Evolutionary conservation across 2,113 vertebrate genomes (phyloP).

Genomic region (Eclectus roratus): DNA sequence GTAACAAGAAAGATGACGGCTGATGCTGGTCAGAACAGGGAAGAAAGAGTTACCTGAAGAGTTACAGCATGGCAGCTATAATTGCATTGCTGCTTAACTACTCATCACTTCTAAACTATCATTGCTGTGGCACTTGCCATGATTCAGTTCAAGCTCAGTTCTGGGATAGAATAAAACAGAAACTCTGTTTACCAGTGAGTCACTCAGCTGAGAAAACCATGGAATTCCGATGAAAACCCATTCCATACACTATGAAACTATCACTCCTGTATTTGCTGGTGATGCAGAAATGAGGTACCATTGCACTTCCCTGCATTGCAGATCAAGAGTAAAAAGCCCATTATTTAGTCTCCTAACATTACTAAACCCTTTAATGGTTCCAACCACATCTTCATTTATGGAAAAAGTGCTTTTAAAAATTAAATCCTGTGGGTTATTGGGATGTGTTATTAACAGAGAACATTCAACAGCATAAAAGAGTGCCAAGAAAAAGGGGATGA

Average conservation of each 20-base stretch:
- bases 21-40: not conserved
- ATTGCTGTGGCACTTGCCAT: not conserved
- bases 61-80: not conserved
- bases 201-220: not conserved
- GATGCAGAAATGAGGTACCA: not conserved
- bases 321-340: not conserved
- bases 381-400: not conserved
- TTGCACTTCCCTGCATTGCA: not conserved
- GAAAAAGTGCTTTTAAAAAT: conserved; percentile 3
- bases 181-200: not conserved
- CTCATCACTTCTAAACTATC: not conserved
- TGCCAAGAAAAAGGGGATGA: not conserved
- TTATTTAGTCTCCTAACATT: not conserved
- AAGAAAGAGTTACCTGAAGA: conserved; percentile 11
- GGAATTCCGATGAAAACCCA: not conserved
- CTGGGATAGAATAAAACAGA: not conserved
- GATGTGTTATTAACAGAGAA: not conserved
- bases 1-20: not conserved
- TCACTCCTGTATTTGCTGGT: not conserved
- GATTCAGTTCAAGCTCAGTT: not conserved
- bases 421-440: not conserved
- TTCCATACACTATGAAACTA: not conserved
- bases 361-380: not conserved
- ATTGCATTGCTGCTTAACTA: not conserved
- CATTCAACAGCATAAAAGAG: not conserved